Base-by-base conservation (phyloP, 2,113 vertebrate genomes). In the Phalacrocorax brasilianus region DNA sequence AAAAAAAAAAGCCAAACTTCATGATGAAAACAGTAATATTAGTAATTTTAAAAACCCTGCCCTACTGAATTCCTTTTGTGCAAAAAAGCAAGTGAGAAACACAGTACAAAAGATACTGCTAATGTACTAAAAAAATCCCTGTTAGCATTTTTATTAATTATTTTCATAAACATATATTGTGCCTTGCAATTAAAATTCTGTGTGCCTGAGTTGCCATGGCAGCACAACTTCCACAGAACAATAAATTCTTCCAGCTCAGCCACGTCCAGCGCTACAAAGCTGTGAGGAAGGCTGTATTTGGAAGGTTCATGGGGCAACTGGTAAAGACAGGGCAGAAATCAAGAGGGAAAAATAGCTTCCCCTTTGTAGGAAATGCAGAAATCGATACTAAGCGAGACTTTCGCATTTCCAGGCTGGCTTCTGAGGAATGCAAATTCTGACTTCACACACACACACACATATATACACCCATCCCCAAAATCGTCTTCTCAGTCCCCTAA, bases 141-240 rank as follows among this genome's bases (percentile, higher is more conserved):
- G 18, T 77, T 86, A 49, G 38, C 42, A 24, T 45, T 84, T 91
- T 91, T 82, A 95, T 95, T 95, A 96, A 91, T 97, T 91, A 87
- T 94, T 93, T 95, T 95, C 91, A 97, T 92, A 96, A 96, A 94
- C 71, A 92, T 94, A 94, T 66, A 96, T 87, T 79, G 50, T 80
- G 92, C 88, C 76, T 82, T 44, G 77, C 96, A 97, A 98, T 97
- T 98, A 97, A 97, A 97, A 98, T 96, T 94, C 96, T 6, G 3
- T 91, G 68, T 94, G 92, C 71, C 93, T 63, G 84, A 94, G 97
- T 98, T 98, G 93, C 97, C 97, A 98, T 97, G 96, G 95, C 89
- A 98, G 96, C 96, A 93, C 45, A 96, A 96, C 45, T 88, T 96
- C 86, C 68, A 32, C 52, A 63, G 80, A 95, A 98, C 91, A 97